A percentile compares a stretch with the other conserved stretches of the same genome.
Evolutionary conservation across 2,113 vertebrate genomes (phyloP).

Genomic region (Dasyornis broadbenti): DNA sequence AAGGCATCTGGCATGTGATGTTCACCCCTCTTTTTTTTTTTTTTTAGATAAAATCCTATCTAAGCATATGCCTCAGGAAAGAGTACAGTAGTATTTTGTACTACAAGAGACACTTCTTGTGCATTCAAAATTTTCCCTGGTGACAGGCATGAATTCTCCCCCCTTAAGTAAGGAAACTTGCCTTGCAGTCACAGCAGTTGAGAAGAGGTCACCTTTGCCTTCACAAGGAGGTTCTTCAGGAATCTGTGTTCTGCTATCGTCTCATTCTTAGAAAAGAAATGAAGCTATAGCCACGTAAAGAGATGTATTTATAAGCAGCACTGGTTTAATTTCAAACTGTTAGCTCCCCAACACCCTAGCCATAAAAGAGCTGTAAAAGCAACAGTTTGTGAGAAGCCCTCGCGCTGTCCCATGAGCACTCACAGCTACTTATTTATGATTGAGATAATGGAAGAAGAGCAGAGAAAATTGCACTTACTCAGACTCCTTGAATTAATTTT

Average conservation of each 20-base stretch:
- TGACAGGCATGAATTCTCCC: not conserved
- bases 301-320: not conserved
- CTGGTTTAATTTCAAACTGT: not conserved
- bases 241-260: not conserved
- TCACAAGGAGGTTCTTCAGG: not conserved
- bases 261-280: not conserved
- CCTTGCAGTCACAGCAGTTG: not conserved
- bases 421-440: not conserved
- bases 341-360: not conserved
- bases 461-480: not conserved
- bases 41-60: not conserved
- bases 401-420: not conserved
- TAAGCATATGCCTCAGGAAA: not conserved
- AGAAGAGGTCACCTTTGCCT: slow-evolving; percentile 22
- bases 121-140: not conserved
- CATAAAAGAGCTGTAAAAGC: slow-evolving; percentile 16
- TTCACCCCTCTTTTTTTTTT: not conserved
- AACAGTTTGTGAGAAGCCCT: not conserved
- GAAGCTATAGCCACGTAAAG: not conserved
- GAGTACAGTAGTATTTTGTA: not conserved
- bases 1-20: not conserved
- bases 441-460: not conserved
- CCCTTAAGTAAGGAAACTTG: not conserved
- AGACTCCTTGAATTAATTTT: not conserved
- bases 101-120: not conserved